Base-by-base conservation (phyloP, 2,888 invertebrate genomes). In the Euzophera pinguis region DNA sequence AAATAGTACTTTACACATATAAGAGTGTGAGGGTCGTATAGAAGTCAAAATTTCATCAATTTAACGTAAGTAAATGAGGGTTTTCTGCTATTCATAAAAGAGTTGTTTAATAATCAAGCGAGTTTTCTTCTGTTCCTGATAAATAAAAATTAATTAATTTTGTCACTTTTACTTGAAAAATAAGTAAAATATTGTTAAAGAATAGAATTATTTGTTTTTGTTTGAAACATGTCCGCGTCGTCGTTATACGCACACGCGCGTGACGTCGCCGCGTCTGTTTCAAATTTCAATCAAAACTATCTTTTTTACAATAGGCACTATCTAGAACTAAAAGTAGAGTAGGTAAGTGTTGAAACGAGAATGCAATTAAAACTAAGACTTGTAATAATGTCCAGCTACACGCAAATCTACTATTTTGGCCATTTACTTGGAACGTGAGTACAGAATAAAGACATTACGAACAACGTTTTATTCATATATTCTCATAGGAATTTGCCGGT, bases 291-390 rank as follows among this genome's bases (percentile, higher is more conserved):
- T 53, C 47, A 42, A 53, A 54, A 53, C 29, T n/a, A 45, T 45
- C 50, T 59, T 53, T 56, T 52, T 48, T 27, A 47, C 47, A 39
- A 55, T 42, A 50, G 22, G 34, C 22, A 13, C 35, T 17, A 62
- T 50, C 47, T 55, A 53, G 60, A 60, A 66, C 47, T 55, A 53
- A 60, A 60, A 66, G 58, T 64, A 59, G 65, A 67, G 63, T 68
- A 57, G 54, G 54, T 56, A 56, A 60, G 63, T 65, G 64, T 63
- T 62, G 56, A 67, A 69, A 69, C 67, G 61, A 61, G 61, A 68
- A 56, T 63, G 65, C 58, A 65, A 63, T 65, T 65, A 64, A 54
- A 71, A 64, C 58, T 60, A 60, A 64, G 59, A 45, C 42, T 27
- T 16, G 32, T 32, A 60, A 60, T 56, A 55, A 53, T 48, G 60